Evolutionary conservation across 2,888 invertebrate genomes (phyloP), one percentile per base, ranked within the genome.

Genomic region (Ptilodon capucinus): DNA sequence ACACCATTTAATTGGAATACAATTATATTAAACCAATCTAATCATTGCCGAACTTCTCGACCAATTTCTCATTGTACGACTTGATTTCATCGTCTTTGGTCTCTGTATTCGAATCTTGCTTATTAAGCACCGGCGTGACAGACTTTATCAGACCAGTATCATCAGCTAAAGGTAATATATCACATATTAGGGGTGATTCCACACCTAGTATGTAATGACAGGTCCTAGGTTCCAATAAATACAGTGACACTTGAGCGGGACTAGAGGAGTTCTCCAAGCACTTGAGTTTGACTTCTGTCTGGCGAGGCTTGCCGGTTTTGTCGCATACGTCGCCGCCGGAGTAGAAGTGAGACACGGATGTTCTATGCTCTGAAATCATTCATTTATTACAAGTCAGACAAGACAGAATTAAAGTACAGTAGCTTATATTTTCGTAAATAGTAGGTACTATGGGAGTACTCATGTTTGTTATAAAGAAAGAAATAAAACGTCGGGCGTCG

Each of bases 151-250:
- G 86, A 2, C 97, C 98, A 71, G 95, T 91, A 19, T 96, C 94
- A 81, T 98, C 97, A 0, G 96, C 97, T 55, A 94, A 90, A 2
- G 95, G 93, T 43, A 98, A 82, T 57, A 98, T 94, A 68, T 96
- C 94, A 85, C 98, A 98, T 64, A 99, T 95, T 7, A 98, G 84
- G 0, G 96, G 95, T 0, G 98, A 97, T 77, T 99, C 98, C 0
- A 99, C 97, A n/a, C 96, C 97, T 43, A 99, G 88, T 45, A 98
- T 95, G 79, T 99, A 99, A 83, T 98, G 96, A 76, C 99, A 99
- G 0, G 96, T 95, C 72, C 95, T 94, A 0, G 99, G 98, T 77
- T 99, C 99, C 3, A 97, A 82, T 16, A 99, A 88, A 78, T 97
- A 98, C 49, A 99, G 91, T 0, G 97, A 95, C 0, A 98, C 96